Conservation (phyloP, 2,888 invertebrate species). For the Spodoptera littoralis region DNA sequence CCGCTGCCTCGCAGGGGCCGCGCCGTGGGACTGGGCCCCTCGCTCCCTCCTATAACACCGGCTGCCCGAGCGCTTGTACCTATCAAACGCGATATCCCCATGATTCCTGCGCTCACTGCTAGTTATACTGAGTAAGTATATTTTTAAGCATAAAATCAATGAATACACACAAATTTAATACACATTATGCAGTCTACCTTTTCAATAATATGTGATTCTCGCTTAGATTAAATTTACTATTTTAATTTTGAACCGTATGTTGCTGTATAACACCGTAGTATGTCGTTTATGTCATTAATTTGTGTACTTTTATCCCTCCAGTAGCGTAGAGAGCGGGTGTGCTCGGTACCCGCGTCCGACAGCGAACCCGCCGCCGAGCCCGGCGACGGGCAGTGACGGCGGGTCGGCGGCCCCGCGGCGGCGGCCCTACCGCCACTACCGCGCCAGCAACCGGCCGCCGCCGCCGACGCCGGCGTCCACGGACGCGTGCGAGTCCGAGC, state of each 20-base stretch:
- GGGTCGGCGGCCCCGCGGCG: slow-evolving; percentile 92
- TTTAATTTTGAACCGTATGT: no score
- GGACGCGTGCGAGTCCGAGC: slow-evolving; percentile 96
- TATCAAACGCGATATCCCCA: slow-evolving; percentile 25
- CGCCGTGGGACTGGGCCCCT: slow-evolving; percentile 38
- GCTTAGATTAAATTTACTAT: no score
- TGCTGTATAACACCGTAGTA: no score
- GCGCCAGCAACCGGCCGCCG: slow-evolving; percentile 95
- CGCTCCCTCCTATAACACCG: slow-evolving; percentile 43
- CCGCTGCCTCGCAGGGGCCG: slow-evolving; percentile 39
- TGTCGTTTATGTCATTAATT: background rate
- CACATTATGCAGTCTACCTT: no score
- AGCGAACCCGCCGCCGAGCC: slow-evolving; percentile 97
- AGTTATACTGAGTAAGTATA: slow-evolving; percentile 75
- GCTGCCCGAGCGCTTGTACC: slow-evolving; percentile 36
- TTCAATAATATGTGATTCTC: no score
- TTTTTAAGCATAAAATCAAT: background rate
- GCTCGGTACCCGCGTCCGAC: slow-evolving; percentile 94
- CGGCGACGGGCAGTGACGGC: slow-evolving; percentile 92
- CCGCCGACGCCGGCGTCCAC: slow-evolving; percentile 98
- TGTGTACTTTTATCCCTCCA: slow-evolving; percentile 32
- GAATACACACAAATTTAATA: no score
- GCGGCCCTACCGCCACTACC: slow-evolving; percentile 93
- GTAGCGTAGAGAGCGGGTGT: slow-evolving; percentile 91
- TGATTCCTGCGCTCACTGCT: slow-evolving; percentile 52